Percentiles rank a stretch among this genome's conserved stretches.
Evolutionary conservation across 2,113 vertebrate species (phyloP).

Genomic region (Bubo bubo): DNA sequence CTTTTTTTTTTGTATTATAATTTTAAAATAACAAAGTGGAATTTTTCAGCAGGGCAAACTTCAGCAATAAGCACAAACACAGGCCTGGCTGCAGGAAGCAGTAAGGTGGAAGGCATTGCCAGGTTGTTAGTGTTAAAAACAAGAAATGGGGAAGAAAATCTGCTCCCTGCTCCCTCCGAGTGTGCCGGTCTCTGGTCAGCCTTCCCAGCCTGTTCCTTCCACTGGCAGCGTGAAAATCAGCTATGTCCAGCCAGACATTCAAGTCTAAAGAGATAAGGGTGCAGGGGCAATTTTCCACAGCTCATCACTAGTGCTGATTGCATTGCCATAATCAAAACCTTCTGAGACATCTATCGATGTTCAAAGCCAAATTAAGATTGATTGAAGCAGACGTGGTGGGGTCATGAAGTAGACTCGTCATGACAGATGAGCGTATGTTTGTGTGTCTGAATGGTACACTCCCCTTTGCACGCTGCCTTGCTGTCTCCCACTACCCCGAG

Average conservation of each 20-base stretch:
- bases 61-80: not conserved
- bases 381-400: not conserved
- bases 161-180: not conserved
- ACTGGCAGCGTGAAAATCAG: not conserved
- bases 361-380: not conserved
- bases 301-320: not conserved
- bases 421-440: fast-evolving
- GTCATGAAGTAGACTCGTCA: not conserved
- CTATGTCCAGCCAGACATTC: not conserved
- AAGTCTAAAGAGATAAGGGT: not conserved
- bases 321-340: not conserved
- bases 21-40: not conserved
- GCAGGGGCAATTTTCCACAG: not conserved
- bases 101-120: not conserved
- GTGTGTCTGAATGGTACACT: fast-evolving
- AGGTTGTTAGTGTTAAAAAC: not conserved
- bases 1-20: not conserved
- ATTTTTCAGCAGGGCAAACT: not conserved
- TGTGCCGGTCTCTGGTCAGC: not conserved
- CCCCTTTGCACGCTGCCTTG: not conserved
- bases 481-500: not conserved
- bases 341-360: not conserved
- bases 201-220: not conserved
- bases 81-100: not conserved
- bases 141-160: not conserved